Evolutionary conservation across 2,113 vertebrate species (phyloP), one percentile per base, ranked within the genome.

Genomic region (Platanista minor): DNA sequence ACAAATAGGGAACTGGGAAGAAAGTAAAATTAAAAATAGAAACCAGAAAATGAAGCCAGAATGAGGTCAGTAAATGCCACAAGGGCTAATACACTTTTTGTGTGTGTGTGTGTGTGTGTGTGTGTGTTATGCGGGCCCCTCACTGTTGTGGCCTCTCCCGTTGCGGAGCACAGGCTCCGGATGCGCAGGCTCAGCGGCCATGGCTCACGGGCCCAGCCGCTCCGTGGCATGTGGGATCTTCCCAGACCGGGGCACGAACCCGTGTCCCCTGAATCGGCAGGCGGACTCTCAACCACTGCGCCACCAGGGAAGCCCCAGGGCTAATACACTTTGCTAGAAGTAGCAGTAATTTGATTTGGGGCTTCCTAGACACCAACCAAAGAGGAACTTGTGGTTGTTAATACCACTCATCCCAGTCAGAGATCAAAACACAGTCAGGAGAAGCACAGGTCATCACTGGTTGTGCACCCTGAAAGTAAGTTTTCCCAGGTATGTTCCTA

Each of bases 21-120:
- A 88, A 67, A 74, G 39, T 77, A 95, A 91, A 95, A 87, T 74
- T 92, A 29, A 96, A 98, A 94, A 84, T 87, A 97, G 80, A 83
- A 97, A n/a, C 61, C 31, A 91, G 80, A 95, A 93, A 96, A 71
- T 61, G 59, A 95, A 92, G 61, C 46, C 90, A 96, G 54, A 95
- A 89, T 74, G 49, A 93, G 57, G 81, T 41, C 64, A 74, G 39
- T 21, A 78, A 57, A 36, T 61, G 74, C 27, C 33, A 49, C 8
- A 3, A 43, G 66, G 9, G 14, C 61, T 77, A 41, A 43, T 33
- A 43, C 0, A n/a, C 59, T 91, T 92, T 72, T n/a, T n/a, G n/a
- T n/a, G n/a, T n/a, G n/a, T n/a, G n/a, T n/a, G n/a, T n/a, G n/a
- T n/a, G n/a, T n/a, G n/a, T n/a, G n/a, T n/a, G n/a, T n/a, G n/a